Evolutionary conservation across 2,113 vertebrate genomes (phyloP).

Genomic region (Proterorhinus semilunaris): DNA sequence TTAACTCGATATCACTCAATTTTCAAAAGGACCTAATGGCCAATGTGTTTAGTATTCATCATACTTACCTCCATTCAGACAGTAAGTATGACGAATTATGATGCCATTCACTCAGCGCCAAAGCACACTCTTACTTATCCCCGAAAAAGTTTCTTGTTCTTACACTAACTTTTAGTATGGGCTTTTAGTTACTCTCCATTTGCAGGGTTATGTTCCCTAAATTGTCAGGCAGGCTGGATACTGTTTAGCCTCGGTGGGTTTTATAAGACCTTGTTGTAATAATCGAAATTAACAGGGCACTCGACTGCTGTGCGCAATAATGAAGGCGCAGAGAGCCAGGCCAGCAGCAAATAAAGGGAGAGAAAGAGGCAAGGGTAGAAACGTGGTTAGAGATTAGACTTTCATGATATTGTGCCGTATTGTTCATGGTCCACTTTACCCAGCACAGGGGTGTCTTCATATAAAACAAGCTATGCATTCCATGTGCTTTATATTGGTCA

Average conservation of each 20-base stretch:
- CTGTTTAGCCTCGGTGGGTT: slow-evolving; percentile 62
- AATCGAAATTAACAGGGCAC: slow-evolving; percentile 60
- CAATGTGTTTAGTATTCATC: not conserved
- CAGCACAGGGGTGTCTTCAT: slow-evolving; percentile 27
- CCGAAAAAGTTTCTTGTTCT: too few relatives aligned
- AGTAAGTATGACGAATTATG: too few relatives aligned
- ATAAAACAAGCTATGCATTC: slow-evolving; percentile 32
- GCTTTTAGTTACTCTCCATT: not conserved
- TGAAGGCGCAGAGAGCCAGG: slow-evolving; percentile 15
- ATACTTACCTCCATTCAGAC: too few relatives aligned
- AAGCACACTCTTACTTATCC: too few relatives aligned
- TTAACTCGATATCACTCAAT: not conserved
- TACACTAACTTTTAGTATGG: too few relatives aligned
- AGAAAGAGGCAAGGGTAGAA: not conserved
- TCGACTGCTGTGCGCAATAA: slow-evolving; percentile 42
- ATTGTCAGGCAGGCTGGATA: slow-evolving; percentile 50
- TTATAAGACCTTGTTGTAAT: slow-evolving; percentile 56
- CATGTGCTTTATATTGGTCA: slow-evolving; percentile 1
- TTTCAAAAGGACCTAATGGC: too few relatives aligned
- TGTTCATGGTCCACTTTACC: slow-evolving; percentile 37
- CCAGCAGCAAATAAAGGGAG: slow-evolving; percentile 30
- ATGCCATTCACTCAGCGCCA: too few relatives aligned
- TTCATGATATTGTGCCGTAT: slow-evolving; percentile 40
- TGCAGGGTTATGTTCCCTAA: slow-evolving; percentile 50
- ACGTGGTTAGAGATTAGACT: slow-evolving; percentile 48